Conservation (phyloP, 1,140 invertebrate species). For the Teleogryllus occipitalis region DNA sequence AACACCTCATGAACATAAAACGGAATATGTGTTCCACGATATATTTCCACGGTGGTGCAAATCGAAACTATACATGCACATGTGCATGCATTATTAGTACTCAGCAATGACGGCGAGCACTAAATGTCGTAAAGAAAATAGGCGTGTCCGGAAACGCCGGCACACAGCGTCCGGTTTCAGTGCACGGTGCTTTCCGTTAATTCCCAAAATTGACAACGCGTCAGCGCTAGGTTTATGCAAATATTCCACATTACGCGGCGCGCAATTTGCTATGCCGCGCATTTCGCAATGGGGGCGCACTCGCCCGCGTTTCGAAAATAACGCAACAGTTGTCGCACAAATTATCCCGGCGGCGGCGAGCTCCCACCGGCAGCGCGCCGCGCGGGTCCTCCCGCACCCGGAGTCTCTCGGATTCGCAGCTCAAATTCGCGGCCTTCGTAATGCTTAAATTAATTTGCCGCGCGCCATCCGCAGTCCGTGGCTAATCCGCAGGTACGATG, state of each 20-base stretch:
- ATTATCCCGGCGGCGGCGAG: not conserved
- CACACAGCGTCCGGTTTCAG: too few species aligned
- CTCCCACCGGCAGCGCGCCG: too few species aligned
- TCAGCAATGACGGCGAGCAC: too few species aligned
- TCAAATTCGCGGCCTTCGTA: not conserved
- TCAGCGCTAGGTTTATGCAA: not conserved
- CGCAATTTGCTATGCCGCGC: not conserved
- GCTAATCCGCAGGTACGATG: not conserved
- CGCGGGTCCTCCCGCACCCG: not conserved
- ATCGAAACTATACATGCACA: too few species aligned
- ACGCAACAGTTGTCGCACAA: not conserved
- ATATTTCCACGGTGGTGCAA: too few species aligned
- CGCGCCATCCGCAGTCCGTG: not conserved
- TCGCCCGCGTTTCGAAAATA: not conserved
- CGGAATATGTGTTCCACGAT: too few species aligned
- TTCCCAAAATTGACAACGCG: not conserved
- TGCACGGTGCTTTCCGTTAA: not conserved
- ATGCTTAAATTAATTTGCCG: not conserved
- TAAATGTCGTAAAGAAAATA: too few species aligned
- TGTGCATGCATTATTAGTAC: too few species aligned
- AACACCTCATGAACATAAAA: too few species aligned
- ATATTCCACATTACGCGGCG: not conserved
- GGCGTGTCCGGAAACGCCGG: too few species aligned
- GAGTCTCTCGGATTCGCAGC: not conserved
- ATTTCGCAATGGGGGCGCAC: not conserved